phyloP scores from a whole-genome alignment of 2,888 invertebrate species.

The Amphipoea lucens region DNA sequence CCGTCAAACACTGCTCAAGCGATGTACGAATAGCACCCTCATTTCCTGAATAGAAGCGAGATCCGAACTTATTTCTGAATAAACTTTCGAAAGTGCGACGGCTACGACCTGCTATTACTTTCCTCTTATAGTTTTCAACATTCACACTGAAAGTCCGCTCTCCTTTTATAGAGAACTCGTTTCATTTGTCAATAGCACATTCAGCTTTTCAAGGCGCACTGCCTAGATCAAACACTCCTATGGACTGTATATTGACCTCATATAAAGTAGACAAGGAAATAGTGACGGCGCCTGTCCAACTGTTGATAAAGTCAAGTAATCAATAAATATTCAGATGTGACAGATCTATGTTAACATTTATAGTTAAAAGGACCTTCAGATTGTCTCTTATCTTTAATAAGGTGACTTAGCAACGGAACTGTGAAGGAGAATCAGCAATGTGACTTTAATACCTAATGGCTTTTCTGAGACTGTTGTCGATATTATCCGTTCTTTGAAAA shows the following conservation, averaged over 20 bases:
- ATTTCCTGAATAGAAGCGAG: slow-evolving; percentile 26
- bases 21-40: slow-evolving; percentile 3
- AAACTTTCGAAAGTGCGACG: slow-evolving; percentile 15
- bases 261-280: slow-evolving; percentile 57
- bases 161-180: slow-evolving; percentile 31
- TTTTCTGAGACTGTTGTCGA: background rate
- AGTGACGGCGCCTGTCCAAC: slow-evolving; percentile 40
- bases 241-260: slow-evolving; percentile 58
- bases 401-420: slow-evolving; percentile 35
- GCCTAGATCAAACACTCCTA: slow-evolving; percentile 39
- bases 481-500: slow-evolving; percentile 9
- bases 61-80: slow-evolving; percentile 20
- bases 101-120: slow-evolving; percentile 30
- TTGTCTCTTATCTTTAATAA: slow-evolving; percentile 47
- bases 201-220: slow-evolving; percentile 38
- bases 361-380: slow-evolving; percentile 49
- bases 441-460: slow-evolving; percentile 16
- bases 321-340: slow-evolving; percentile 49
- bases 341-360: slow-evolving; percentile 43
- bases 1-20: slow-evolving; percentile 4
- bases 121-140: slow-evolving; percentile 16
- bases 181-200: slow-evolving; percentile 40
- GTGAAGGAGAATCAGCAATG: slow-evolving; percentile 24
- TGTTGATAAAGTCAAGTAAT: slow-evolving; percentile 52
- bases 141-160: slow-evolving; percentile 29